Evolutionary conservation across 2,888 invertebrate species (phyloP).

Genomic region (Cinara cedri): DNA sequence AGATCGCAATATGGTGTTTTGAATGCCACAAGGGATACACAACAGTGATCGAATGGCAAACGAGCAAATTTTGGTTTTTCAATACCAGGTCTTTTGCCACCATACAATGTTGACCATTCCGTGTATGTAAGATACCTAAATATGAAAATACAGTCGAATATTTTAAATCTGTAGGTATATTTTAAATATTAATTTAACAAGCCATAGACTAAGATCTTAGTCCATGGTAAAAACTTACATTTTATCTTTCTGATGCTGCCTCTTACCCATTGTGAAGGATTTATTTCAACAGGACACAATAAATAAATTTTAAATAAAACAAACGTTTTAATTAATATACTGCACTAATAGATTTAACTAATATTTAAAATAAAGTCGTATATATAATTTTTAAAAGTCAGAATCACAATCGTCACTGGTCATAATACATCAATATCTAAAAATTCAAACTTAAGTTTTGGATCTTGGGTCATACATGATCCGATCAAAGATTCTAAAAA

Average conservation of each 20-base stretch:
- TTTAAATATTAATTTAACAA: neutral
- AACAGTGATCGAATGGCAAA: conserved; percentile 91
- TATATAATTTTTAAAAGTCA: too few relatives aligned
- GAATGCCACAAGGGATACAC: conserved; percentile 89
- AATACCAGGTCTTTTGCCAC: conserved; percentile 79
- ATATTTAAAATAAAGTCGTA: too few relatives aligned
- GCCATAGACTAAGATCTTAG: too few relatives aligned
- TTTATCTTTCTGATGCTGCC: conserved; percentile 94
- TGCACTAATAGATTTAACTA: too few relatives aligned
- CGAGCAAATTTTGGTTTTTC: conserved; percentile 81
- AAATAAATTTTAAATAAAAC: neutral
- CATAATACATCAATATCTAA: too few relatives aligned
- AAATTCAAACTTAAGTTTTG: too few relatives aligned
- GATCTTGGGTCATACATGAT: too few relatives aligned
- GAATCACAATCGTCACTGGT: too few relatives aligned
- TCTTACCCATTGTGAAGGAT: conserved; percentile 79
- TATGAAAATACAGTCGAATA: conserved; percentile 36
- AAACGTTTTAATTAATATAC: too few relatives aligned
- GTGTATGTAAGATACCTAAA: conserved; percentile 83
- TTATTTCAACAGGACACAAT: neutral
- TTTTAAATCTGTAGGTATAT: neutral
- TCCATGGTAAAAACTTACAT: conserved; percentile 78
- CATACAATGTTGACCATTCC: conserved; percentile 88
- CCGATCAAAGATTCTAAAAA: too few relatives aligned
- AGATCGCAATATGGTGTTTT: conserved; percentile 88